A percentile compares a stretch with the other conserved stretches of the same genome.
Evolutionary conservation across 2,797 vertebrate genomes (phyloP).

Genomic region (Bradypodion ventrale): DNA sequence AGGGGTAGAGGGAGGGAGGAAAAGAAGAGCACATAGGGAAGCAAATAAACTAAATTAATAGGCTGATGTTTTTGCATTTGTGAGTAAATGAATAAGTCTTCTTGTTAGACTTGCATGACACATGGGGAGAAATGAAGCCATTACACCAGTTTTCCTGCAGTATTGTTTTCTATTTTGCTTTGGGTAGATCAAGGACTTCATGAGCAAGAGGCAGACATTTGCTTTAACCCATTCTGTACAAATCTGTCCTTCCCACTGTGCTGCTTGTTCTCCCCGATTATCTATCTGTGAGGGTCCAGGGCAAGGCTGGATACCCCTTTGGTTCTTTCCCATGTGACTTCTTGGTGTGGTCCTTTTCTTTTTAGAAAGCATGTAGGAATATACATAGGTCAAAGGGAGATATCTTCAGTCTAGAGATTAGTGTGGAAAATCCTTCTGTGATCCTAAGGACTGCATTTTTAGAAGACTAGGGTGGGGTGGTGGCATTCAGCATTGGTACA

Average conservation of each 20-base stretch:
- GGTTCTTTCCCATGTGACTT: background rate
- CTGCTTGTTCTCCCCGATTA: background rate
- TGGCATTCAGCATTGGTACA: background rate
- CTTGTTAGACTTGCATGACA: background rate
- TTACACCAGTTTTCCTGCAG: background rate
- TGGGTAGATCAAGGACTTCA: background rate
- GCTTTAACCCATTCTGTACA: background rate
- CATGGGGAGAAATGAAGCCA: background rate
- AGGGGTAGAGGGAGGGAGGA: no score
- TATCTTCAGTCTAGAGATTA: background rate
- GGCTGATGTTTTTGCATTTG: background rate
- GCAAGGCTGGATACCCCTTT: background rate
- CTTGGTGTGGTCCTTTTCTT: background rate
- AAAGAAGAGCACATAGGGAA: no score
- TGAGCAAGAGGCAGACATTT: background rate
- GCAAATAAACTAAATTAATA: no score
- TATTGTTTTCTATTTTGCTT: background rate
- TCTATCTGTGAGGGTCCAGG: background rate
- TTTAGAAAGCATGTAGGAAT: background rate
- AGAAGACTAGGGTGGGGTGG: background rate
- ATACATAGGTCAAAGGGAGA: background rate
- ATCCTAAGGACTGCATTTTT: no score
- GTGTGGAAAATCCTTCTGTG: no score
- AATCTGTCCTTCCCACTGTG: background rate
- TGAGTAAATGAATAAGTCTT: background rate